Base-by-base conservation (phyloP, 2,888 invertebrate species). In the Phengaris alcon region DNA sequence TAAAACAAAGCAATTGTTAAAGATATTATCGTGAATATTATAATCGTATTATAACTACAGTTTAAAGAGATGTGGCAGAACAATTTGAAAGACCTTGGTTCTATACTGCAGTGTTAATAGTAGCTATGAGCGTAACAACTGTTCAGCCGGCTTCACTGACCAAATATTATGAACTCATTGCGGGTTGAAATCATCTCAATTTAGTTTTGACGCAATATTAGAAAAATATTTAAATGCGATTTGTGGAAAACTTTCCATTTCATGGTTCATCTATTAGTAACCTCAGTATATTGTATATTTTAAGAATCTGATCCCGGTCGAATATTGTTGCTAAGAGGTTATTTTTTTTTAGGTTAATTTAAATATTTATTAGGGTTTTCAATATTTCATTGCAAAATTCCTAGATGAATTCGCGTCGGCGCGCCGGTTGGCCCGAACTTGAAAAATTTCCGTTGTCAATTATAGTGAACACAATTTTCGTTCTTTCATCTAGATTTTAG, bases 51-150 rank as follows among this genome's bases (percentile, higher is more conserved):
- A 64, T 64, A 12, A 12, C 10, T 12, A 44, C 44, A 44, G 35
- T 35, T 64, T 64, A 64, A 64, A 64, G 64, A 64, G 64, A 64
- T 64, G 64, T 64, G 64, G 64, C 64, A 64, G 64, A 64, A 64
- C 64, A 64, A 64, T 64, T 13, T 64, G 64, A 13, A 35, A 64
- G 64, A 64, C 64, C 64, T 64, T 64, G 64, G 64, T 44, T 64
- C 22, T 22, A 64, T 44, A 44, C 64, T 13, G 64, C 35, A 64
- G 64, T 64, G 35, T 64, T 13, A 64, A 64, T 64, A 64, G 10
- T 44, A 12, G 52, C 10, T 4, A 6, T 6, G 8, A 7, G 3
- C 48, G 48, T 48, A 48, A 12, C 4, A 10, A 13, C 64, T 44
- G 64, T 64, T 35, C 35, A 35, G 22, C 59, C 10, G 35, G 64